Base-by-base conservation (phyloP, 1,140 invertebrate genomes). In the Nymphalis io region DNA sequence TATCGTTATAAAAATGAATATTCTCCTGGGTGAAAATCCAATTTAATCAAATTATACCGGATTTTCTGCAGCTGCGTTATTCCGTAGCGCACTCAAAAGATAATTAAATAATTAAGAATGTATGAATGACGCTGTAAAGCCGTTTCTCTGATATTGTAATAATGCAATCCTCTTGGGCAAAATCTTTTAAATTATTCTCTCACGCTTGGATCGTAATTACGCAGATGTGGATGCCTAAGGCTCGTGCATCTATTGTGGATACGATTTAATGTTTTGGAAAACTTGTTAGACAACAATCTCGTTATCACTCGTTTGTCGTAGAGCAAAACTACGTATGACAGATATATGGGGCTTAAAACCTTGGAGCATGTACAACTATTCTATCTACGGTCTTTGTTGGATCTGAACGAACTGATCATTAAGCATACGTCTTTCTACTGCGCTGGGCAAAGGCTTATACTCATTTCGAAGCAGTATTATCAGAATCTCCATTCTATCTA, bases 61-160 rank as follows among this genome's bases (percentile, higher is more conserved):
- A 84, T 87, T 87, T 86, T 85, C 82, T 88, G 80, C 81, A 85
- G 80, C 78, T 79, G 78, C 79, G 79, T 83, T 82, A 79, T 85
- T 74, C 79, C 78, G 81, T 75, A 74, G 76, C 82, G 81, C 81
- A 85, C 86, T 90, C 82, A 81, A 81, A 88, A 87, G 88, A 88
- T 89, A 90, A 90, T 90, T 88, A 90, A 90, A 89, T 90, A 90
- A 89, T 90, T 90, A 89, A 89, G 80, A 90, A 88, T 90, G 86
- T 88, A 89, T 90, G 88, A 90, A 88, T 90, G 84, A 90, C 82
- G 83, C 76, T 80, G 84, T 86, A 87, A 86, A 88, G 82, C 83
- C 82, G 83, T 88, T 88, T 85, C 81, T 82, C 84, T 87, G 82
- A 88, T 88, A 88, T 88, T 88, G 82, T 89, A 87, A 89, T 90